Conservation (phyloP, 2,888 invertebrate species). For the Metallyticus violacea region DNA sequence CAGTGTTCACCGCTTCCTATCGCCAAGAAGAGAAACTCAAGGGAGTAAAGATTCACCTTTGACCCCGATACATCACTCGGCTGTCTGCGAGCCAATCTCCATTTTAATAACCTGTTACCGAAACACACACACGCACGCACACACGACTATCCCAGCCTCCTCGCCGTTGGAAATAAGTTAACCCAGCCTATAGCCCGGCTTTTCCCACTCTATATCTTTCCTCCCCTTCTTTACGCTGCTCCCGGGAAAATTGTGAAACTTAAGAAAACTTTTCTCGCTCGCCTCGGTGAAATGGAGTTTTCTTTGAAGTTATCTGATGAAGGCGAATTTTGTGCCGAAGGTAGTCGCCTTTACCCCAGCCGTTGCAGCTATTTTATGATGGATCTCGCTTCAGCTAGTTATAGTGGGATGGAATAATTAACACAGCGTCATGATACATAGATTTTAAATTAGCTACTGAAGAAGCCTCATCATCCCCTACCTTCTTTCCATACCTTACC, state of each 20-base stretch:
- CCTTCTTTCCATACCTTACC: neutral
- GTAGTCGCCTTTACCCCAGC: neutral
- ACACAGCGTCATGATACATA: slow-evolving; percentile 6
- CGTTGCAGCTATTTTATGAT: neutral
- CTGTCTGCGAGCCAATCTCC: slow-evolving; percentile 23
- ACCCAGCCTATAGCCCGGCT: neutral
- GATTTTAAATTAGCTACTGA: slow-evolving; percentile 10
- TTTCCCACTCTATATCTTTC: neutral
- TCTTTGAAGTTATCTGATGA: slow-evolving; percentile 26
- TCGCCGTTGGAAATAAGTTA: neutral
- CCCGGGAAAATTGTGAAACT: slow-evolving; percentile 25
- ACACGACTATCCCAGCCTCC: neutral
- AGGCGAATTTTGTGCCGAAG: slow-evolving; percentile 10
- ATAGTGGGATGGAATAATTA: slow-evolving; percentile 14
- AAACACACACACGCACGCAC: slow-evolving; percentile 4
- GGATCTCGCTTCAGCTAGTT: neutral
- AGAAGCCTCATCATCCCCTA: neutral
- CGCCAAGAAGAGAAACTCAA: neutral
- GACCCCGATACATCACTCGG: slow-evolving; percentile 20
- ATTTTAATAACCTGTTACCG: slow-evolving; percentile 25
- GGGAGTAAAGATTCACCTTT: slow-evolving; percentile 5
- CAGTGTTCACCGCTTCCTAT: neutral
- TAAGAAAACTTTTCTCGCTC: slow-evolving; percentile 24
- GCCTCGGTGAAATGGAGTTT: slow-evolving; percentile 22
- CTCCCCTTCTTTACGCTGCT: neutral